These are phyloP conservation scores for Drosophila mercatorum DNA, from an alignment of 2,888 invertebrate genomes.

Conservation along the genomic window DNA sequence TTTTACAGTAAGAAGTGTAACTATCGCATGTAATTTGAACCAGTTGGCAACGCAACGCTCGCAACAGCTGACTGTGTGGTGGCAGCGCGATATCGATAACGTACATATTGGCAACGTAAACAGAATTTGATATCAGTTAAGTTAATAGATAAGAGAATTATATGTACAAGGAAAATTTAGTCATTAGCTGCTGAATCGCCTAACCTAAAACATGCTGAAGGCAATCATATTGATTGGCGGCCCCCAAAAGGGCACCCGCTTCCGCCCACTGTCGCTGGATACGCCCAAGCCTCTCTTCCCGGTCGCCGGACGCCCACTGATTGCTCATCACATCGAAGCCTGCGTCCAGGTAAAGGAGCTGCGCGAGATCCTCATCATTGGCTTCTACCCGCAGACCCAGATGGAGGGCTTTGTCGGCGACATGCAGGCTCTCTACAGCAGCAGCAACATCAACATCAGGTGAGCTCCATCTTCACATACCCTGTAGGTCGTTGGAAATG, in stretches of 20 bases:
- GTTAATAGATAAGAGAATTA: conserved; percentile 43
- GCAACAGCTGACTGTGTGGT: conserved; percentile 36
- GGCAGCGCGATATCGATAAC: conserved; percentile 45
- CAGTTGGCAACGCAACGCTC: conserved; percentile 26
- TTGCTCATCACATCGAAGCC: conserved; percentile 99
- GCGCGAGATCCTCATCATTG: conserved; percentile 96
- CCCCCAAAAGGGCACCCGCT: conserved; percentile 97
- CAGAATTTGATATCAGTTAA: conserved; percentile 52
- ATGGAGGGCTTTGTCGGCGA: conserved; percentile 94
- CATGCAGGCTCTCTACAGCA: conserved; percentile 92
- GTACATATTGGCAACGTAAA: conserved; percentile 67
- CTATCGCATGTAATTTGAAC: conserved; percentile 10
- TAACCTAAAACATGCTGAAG: conserved; percentile 87
- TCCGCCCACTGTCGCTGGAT: conserved; percentile 97
- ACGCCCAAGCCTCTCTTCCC: conserved; percentile 99
- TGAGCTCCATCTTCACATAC: conserved; percentile 76
- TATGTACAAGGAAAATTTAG: conserved; percentile 33
- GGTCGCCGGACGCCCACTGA: conserved; percentile 96
- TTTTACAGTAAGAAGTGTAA: conserved; percentile 25
- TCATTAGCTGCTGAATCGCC: conserved; percentile 32
- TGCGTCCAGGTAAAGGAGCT: conserved; percentile 91
- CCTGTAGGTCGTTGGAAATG: not conserved
- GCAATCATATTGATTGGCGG: conserved; percentile 97
- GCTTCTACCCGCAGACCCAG: conserved; percentile 94
- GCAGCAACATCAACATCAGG: conserved; percentile 89